Conservation (phyloP, 2,888 invertebrate species). For the Drosophila mettleri region DNA sequence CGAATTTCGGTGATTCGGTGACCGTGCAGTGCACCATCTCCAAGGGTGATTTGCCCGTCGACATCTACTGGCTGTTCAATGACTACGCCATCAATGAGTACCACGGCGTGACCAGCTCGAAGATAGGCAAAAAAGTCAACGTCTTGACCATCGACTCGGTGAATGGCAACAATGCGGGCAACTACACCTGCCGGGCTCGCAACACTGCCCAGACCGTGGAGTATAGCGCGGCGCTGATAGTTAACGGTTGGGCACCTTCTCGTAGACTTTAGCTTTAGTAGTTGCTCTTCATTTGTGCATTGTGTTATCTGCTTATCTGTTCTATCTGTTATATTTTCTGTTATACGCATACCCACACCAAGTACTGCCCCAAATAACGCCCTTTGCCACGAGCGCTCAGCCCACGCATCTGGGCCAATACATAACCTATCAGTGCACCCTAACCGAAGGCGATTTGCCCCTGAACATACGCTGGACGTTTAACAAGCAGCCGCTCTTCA, state of each 20-base stretch:
- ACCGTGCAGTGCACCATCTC: conserved; percentile 88
- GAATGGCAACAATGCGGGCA: conserved; percentile 86
- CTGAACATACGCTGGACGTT: conserved; percentile 88
- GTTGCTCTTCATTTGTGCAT: conserved; percentile 7
- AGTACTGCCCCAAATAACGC: conserved; percentile 85
- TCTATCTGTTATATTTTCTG: conserved; percentile 18
- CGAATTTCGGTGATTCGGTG: conserved; percentile 88
- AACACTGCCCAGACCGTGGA: conserved; percentile 86
- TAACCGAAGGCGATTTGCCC: conserved; percentile 88
- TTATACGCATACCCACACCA: conserved; percentile 19
- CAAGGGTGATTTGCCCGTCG: conserved; percentile 89
- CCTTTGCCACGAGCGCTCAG: conserved; percentile 87
- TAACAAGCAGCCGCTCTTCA: conserved; percentile 84
- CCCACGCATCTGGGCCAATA: conserved; percentile 88
- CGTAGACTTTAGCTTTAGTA: conserved; percentile 18
- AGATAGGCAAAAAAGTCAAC: conserved; percentile 86
- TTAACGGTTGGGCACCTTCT: conserved; percentile 85
- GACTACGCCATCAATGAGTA: conserved; percentile 88
- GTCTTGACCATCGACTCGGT: conserved; percentile 87
- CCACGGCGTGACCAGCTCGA: conserved; percentile 85
- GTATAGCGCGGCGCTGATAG: conserved; percentile 86
- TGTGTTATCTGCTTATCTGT: conserved; percentile 23
- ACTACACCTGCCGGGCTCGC: conserved; percentile 86
- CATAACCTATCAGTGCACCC: conserved; percentile 87
- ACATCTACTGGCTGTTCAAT: conserved; percentile 88